Conservation (phyloP, 1,140 invertebrate genomes). For the Melanaphis sacchari region DNA sequence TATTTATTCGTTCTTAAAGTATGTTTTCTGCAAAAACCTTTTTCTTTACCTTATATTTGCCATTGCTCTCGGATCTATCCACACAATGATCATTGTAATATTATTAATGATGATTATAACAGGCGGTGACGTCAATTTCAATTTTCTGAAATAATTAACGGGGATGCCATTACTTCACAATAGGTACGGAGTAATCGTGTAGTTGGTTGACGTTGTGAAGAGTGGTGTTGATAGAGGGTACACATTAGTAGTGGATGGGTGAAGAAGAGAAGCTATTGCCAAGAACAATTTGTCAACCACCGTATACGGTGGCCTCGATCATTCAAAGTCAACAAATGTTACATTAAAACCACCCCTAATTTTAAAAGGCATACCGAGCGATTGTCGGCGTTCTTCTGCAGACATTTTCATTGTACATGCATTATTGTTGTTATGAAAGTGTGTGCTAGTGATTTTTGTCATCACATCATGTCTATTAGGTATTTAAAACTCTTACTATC, state of each 20-base stretch:
- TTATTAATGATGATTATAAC: slow-evolving; percentile 51
- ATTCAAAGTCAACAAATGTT: slow-evolving; percentile 54
- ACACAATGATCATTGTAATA: slow-evolving; percentile 10
- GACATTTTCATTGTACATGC: slow-evolving; percentile 35
- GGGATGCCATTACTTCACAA: slow-evolving; percentile 27
- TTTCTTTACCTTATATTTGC: neutral
- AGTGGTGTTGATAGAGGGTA: slow-evolving; percentile 24
- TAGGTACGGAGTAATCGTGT: neutral
- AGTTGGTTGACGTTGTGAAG: neutral
- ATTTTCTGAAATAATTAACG: slow-evolving; percentile 55
- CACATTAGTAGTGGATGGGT: neutral
- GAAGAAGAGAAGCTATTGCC: slow-evolving; percentile 16
- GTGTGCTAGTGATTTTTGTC: neutral
- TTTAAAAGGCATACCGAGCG: neutral
- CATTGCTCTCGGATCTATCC: neutral
- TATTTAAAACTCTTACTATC: neutral
- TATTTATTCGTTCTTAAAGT: neutral
- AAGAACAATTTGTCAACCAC: slow-evolving; percentile 48
- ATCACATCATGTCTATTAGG: neutral
- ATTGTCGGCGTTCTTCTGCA: neutral
- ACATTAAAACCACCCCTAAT: slow-evolving; percentile 47
- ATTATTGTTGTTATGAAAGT: slow-evolving; percentile 42
- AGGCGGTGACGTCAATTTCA: slow-evolving; percentile 41
- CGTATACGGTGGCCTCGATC: slow-evolving; percentile 19
- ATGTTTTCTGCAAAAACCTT: neutral